Evolutionary conservation across 30 jellyfish, hydroid and myxozoan genomes (phyloP).

Genomic region (Hydra vulgaris): DNA sequence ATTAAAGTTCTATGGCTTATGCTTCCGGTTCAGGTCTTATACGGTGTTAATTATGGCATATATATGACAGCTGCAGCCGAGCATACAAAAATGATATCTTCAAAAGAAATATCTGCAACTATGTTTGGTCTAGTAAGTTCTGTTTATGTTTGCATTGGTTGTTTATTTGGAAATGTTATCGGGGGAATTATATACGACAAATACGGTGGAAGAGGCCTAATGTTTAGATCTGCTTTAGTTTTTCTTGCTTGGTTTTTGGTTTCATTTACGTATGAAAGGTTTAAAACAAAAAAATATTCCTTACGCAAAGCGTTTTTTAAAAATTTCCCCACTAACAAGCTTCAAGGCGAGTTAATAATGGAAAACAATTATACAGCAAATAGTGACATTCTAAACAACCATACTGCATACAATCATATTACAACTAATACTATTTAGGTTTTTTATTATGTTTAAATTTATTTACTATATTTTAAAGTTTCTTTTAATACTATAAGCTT

Average conservation of each 20-base stretch:
- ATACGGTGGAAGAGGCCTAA: constrained; percentile 7
- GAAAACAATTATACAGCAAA: not conserved
- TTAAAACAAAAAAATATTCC: not conserved
- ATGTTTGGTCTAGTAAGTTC: not conserved
- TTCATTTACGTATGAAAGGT: not conserved
- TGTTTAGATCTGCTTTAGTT: not conserved
- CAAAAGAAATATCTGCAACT: constrained; percentile 3
- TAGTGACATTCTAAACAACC: no score
- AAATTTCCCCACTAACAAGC: not conserved
- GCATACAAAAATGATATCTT: not conserved
- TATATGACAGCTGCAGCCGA: constrained; percentile 19
- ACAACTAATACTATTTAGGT: no score
- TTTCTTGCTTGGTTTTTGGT: not conserved
- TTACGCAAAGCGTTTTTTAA: not conserved
- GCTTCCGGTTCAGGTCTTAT: not conserved
- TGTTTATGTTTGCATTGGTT: constrained; percentile 9
- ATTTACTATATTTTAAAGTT: no score
- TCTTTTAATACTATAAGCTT: no score
- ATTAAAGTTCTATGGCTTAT: not conserved
- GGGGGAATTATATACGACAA: constrained; percentile 3
- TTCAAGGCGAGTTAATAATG: not conserved
- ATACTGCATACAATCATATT: no score
- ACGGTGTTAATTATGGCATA: not conserved
- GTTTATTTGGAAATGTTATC: not conserved
- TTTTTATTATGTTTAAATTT: no score